These are phyloP conservation scores for Odontothrips loti DNA, from an alignment of 2,888 invertebrate genomes.

Conservation along the genomic window DNA sequence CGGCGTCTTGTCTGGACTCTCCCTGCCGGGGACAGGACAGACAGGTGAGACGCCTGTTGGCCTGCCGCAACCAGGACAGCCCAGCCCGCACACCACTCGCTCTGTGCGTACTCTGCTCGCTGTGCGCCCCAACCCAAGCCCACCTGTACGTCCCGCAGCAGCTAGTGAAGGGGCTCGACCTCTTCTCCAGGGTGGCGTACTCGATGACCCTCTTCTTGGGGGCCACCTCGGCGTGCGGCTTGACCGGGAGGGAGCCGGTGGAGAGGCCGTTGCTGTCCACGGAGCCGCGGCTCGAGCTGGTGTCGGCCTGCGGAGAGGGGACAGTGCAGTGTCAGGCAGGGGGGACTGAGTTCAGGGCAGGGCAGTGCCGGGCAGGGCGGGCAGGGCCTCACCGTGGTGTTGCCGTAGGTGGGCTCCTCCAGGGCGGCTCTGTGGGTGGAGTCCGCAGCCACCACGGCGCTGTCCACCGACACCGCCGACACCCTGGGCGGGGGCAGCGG, in stretches of 20 bases:
- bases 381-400: background rate
- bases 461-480: constrained; percentile 1
- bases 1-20: constrained; percentile 6
- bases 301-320: background rate
- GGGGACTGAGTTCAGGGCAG: no score
- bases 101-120: no score
- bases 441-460: background rate
- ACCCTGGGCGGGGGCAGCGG: constrained; percentile 27
- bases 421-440: background rate
- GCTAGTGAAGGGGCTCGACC: constrained; percentile 2
- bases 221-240: constrained; percentile 8
- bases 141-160: constrained; percentile 10
- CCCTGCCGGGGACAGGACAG: background rate
- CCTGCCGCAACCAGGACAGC: no score
- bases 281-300: background rate
- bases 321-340: no score
- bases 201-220: constrained; percentile 22
- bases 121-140: no score
- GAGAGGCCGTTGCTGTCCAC: background rate
- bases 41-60: background rate
- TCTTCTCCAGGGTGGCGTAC: constrained; percentile 9
- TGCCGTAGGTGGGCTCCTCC: constrained; percentile 17
- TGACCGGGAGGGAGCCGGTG: background rate
- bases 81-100: no score
- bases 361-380: no score